These are phyloP conservation scores for Xenotilapia flavipinnis DNA, from an alignment of 2,113 vertebrate genomes.

Conservation along the genomic window DNA sequence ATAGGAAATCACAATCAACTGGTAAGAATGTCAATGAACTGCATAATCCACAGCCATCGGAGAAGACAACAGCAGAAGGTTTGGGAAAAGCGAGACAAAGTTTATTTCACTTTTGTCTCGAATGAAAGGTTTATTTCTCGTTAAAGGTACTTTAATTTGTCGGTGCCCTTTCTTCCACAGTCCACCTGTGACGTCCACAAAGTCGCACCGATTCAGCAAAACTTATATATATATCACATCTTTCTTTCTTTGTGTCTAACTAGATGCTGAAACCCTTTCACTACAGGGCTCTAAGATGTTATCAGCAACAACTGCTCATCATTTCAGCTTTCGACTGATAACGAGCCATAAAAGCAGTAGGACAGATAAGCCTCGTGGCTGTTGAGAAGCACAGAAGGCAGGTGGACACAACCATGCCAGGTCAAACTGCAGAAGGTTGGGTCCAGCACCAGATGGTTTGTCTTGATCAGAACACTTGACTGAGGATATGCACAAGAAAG, in stretches of 20 bases:
- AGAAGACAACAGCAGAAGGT: background rate
- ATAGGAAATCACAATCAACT: slow-evolving; percentile 67
- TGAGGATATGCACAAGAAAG: background rate
- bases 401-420: background rate
- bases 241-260: background rate
- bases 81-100: background rate
- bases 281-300: background rate
- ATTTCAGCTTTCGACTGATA: background rate
- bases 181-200: background rate
- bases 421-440: background rate
- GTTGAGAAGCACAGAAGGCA: background rate
- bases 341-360: background rate
- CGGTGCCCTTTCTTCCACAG: accelerated
- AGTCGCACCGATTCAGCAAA: background rate
- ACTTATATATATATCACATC: background rate
- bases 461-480: background rate
- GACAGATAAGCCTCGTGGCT: background rate
- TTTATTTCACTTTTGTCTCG: background rate
- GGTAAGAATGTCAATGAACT: slow-evolving; percentile 62
- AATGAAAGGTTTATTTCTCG: background rate
- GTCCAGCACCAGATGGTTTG: background rate
- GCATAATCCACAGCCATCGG: slow-evolving; percentile 8
- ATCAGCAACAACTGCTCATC: background rate
- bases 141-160: background rate
- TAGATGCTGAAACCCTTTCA: background rate